A percentile compares a stretch with the other conserved stretches of the same genome.
These are phyloP conservation scores for Cichlasoma orientale DNA, from an alignment of 2,797 vertebrate species.

Conservation along the genomic window DNA sequence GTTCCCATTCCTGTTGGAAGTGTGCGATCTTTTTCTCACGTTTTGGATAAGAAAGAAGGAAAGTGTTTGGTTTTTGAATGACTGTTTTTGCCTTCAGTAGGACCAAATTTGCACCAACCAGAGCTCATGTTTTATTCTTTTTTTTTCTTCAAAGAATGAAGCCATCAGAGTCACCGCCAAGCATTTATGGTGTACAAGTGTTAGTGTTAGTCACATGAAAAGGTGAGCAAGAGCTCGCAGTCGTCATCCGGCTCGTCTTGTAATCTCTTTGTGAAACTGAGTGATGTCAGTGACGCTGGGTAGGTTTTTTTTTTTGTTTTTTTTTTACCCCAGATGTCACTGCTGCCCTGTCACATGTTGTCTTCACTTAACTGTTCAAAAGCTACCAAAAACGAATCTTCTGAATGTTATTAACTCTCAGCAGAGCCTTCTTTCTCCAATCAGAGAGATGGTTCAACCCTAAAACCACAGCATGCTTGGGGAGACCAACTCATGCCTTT, in stretches of 20 bases:
- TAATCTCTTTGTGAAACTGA: conserved; percentile 29
- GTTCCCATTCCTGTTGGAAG: conserved; percentile 43
- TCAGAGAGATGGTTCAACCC: conserved; percentile 14
- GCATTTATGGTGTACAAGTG: conserved; percentile 44
- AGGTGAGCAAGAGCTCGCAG: conserved; percentile 22
- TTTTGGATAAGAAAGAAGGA: conserved; percentile 32
- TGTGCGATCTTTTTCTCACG: conserved; percentile 17
- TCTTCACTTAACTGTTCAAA: conserved; percentile 51
- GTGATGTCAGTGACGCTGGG: conserved; percentile 32
- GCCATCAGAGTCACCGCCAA: conserved; percentile 71
- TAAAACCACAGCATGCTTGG: conserved; percentile 16
- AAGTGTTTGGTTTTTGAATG: conserved; percentile 38
- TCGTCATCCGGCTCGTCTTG: conserved; percentile 24
- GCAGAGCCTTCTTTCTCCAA: conserved; percentile 36
- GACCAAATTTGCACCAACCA: conserved; percentile 65
- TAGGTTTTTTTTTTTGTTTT: neutral
- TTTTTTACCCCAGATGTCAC: neutral
- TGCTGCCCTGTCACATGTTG: conserved; percentile 53
- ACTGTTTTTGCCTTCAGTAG: conserved; percentile 55
- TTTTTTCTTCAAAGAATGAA: conserved; percentile 49
- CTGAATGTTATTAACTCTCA: conserved; percentile 60
- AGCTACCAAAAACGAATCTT: conserved; percentile 66
- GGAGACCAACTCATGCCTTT: conserved; percentile 38
- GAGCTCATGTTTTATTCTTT: conserved; percentile 28
- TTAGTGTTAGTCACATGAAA: conserved; percentile 40